Percentiles rank a stretch among this genome's conserved stretches.
phyloP scores from a whole-genome alignment of 2,113 vertebrate species.

The Tachysurus vachellii region DNA sequence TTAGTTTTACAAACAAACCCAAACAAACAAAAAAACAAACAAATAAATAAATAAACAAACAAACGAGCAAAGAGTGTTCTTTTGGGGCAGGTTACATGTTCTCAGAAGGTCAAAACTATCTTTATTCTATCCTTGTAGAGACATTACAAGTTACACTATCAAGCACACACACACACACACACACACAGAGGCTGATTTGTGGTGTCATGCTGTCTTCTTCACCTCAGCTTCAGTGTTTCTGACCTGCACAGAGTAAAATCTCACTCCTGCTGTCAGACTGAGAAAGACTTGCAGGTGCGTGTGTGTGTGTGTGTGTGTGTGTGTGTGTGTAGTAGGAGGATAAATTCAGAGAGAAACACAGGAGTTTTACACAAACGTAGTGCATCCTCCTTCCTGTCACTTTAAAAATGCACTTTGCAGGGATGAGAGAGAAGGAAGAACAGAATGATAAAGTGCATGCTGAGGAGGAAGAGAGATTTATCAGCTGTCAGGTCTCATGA shows the following conservation, averaged over 20 bases:
- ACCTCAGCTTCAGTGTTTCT: background rate
- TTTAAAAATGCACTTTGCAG: background rate
- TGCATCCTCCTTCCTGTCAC: background rate
- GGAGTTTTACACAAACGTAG: background rate
- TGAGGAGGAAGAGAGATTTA: background rate
- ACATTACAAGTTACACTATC: background rate
- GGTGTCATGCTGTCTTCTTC: conserved; percentile 3
- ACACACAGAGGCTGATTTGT: background rate
- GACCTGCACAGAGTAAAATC: background rate
- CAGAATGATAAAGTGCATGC: conserved; percentile 51
- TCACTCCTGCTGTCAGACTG: conserved; percentile 29
- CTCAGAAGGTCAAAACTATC: background rate
- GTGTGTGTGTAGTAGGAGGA: background rate
- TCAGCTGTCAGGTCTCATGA: background rate
- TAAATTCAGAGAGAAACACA: background rate
- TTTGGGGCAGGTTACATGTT: background rate
- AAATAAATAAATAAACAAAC: too few species aligned
- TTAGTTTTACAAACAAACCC: background rate
- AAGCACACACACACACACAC: background rate
- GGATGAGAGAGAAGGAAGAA: background rate
- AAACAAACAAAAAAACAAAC: too few species aligned
- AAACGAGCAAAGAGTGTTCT: too few species aligned
- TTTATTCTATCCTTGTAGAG: background rate
- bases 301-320: conserved; percentile 18
- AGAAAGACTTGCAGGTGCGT: conserved; percentile 8